Percentiles rank a stretch among this genome's conserved stretches.
phyloP scores from a whole-genome alignment of 2,113 vertebrate species.

The Crotalus helleri region DNA sequence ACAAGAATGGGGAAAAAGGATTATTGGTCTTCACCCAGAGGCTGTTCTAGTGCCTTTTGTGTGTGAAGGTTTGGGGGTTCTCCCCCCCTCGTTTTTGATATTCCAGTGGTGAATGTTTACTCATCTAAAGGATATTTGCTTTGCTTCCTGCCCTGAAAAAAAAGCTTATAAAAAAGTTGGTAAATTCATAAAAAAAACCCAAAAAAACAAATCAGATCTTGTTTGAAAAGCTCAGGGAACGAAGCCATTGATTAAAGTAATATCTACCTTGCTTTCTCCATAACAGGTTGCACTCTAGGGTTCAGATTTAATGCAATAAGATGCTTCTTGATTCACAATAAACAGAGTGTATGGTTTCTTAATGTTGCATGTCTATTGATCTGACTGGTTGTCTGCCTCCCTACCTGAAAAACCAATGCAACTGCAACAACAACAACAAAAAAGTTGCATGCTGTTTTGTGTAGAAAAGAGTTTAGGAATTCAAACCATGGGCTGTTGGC shows the following conservation, averaged over 20 bases:
- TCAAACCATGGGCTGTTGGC: background rate
- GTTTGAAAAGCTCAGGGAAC: background rate
- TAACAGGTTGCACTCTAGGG: background rate
- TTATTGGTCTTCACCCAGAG: background rate
- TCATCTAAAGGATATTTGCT: background rate
- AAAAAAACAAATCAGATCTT: background rate
- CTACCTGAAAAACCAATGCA: no score
- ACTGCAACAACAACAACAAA: no score
- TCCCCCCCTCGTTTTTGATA: background rate
- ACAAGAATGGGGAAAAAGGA: background rate
- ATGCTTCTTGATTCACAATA: background rate
- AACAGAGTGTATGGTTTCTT: background rate
- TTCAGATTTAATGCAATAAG: background rate
- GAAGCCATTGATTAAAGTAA: background rate
- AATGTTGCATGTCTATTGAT: background rate
- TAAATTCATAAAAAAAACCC: background rate
- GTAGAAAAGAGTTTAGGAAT: background rate
- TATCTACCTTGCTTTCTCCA: background rate
- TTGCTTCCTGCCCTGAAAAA: background rate
- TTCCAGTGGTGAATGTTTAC: background rate
- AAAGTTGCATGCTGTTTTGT: background rate
- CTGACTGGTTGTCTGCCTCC: background rate
- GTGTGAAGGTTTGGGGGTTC: background rate
- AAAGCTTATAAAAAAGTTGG: background rate
- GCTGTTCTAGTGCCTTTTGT: background rate